Evolutionary conservation across 1,140 invertebrate species (phyloP), one percentile per base, ranked within the genome.

Genomic region (Parapsyche elsis): DNA sequence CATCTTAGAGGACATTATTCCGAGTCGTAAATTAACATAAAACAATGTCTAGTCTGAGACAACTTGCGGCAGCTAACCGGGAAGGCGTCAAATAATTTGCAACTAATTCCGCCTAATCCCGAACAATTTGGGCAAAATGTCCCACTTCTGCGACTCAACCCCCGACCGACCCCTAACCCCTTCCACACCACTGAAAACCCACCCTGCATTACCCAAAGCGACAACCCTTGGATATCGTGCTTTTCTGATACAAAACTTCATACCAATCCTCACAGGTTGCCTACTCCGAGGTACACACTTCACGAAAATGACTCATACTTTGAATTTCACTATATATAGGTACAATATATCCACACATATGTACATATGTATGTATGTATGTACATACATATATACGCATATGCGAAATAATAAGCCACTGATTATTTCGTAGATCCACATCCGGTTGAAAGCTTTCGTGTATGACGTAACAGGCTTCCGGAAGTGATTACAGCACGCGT

Each of bases 71-170:
- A 75, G 59, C 44, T 70, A 76, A 77, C 74, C 49, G 80, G 71
- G 77, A 64, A 73, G 80, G 80, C 80, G 80, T 78, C 76, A 81
- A 81, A 81, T 81, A 81, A 81, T 81, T 81, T 78, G 75, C 70
- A 73, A 71, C 80, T 81, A 81, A 81, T 81, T 81, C 80, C 80
- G 70, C 57, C 80, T 78, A 81, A 81, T 81, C 80, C 80, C 21
- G 76, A 74, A 78, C 77, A 81, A 81, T 78, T 81, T 78, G 75
- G 70, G 80, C 71, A 71, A 71, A 81, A 46, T 73, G 46, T 73
- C 67, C 75, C 75, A 16, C 38, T 73, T 16, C 16, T 73, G 30
- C 49, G 16, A 19, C 19, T 75, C 23, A 38, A 38, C 30, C 30
- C 30, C 30, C 30, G 30, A 38, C 1, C 30, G 30, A 38, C 30